These are phyloP conservation scores for Ennomos erosarius DNA, from an alignment of 2,888 invertebrate species.

Conservation along the genomic window DNA sequence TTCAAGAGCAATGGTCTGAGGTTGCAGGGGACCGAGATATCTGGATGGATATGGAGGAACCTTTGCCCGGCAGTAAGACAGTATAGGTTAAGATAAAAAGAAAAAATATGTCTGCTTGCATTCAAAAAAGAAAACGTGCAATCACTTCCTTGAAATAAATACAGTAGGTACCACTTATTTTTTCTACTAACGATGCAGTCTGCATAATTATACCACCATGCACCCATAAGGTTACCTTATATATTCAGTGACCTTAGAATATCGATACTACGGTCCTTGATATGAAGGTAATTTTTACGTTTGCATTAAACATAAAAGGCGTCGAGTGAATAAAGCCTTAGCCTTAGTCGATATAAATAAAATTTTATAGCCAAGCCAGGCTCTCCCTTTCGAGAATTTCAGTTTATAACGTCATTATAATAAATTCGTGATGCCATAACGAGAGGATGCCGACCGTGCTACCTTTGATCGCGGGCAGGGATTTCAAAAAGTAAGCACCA, in stretches of 20 bases:
- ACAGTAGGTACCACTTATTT: too few species aligned
- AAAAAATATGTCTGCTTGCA: too few species aligned
- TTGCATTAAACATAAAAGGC: slow-evolving; percentile 36
- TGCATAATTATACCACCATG: too few species aligned
- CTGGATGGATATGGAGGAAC: too few species aligned
- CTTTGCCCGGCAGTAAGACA: too few species aligned
- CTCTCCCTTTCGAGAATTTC: slow-evolving; percentile 37
- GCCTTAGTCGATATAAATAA: slow-evolving; percentile 48
- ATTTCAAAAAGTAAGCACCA: neutral
- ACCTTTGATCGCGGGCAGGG: slow-evolving; percentile 1
- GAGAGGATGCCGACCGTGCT: slow-evolving; percentile 16
- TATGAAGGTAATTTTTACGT: slow-evolving; percentile 33
- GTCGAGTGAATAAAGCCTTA: slow-evolving; percentile 37
- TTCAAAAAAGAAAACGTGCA: too few species aligned
- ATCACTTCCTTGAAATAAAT: too few species aligned
- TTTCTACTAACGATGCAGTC: too few species aligned
- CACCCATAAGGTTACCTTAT: too few species aligned
- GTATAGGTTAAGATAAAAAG: too few species aligned
- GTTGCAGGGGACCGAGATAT: too few species aligned
- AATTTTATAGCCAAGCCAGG: slow-evolving; percentile 48
- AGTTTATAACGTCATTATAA: slow-evolving; percentile 47
- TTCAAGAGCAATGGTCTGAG: too few species aligned
- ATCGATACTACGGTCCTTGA: slow-evolving; percentile 9
- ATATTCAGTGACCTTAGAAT: slow-evolving; percentile 1
- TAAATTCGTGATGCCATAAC: slow-evolving; percentile 33